These are phyloP conservation scores for Edolisoma coerulescens DNA, from an alignment of 2,113 vertebrate genomes.

Conservation along the genomic window DNA sequence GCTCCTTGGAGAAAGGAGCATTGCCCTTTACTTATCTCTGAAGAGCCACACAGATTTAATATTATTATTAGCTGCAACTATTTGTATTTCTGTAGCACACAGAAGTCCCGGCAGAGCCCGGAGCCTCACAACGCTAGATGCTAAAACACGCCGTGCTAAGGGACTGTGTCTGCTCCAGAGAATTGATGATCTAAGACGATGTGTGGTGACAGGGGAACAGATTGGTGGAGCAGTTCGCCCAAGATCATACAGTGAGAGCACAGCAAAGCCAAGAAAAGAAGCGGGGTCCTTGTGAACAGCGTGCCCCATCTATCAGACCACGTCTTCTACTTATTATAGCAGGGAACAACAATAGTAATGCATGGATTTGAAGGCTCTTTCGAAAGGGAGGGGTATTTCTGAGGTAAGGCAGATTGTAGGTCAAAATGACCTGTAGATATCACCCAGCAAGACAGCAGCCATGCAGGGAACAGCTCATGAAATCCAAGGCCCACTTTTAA, in stretches of 20 bases:
- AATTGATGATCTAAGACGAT: conserved; percentile 29
- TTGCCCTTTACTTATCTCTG: conserved; percentile 41
- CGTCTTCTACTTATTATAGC: background rate
- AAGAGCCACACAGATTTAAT: conserved; percentile 27
- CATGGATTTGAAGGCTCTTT: background rate
- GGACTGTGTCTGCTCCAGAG: conserved; percentile 21
- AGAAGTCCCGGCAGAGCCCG: background rate
- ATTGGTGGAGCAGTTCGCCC: conserved; percentile 2
- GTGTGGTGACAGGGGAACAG: conserved; percentile 33
- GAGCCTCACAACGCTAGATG: background rate
- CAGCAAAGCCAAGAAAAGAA: conserved; percentile 18
- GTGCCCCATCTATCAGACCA: background rate
- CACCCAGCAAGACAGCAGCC: background rate
- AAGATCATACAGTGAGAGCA: conserved; percentile 2
- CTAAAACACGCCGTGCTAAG: background rate
- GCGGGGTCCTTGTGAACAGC: background rate
- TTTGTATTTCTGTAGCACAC: background rate
- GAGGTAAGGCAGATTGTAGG: background rate
- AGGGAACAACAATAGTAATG: background rate
- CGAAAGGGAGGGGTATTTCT: background rate
- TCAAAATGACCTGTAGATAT: background rate
- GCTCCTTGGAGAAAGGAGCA: background rate
- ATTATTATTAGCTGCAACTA: conserved; percentile 21
- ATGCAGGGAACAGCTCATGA: accelerated
- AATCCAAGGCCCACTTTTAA: background rate